phyloP scores from a whole-genome alignment of 2,113 vertebrate genomes.

The Canis aureus region DNA sequence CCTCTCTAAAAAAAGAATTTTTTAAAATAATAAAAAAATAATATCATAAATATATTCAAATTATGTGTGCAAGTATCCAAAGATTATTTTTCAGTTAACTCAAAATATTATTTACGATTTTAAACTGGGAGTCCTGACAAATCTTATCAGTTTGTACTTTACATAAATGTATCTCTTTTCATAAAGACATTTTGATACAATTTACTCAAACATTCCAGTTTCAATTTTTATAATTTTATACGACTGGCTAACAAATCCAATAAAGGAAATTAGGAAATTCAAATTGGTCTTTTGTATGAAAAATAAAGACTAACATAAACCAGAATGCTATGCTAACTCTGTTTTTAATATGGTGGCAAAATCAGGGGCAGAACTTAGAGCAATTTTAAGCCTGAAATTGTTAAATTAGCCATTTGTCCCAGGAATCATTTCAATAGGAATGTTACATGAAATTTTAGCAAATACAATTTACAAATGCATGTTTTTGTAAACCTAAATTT shows the following conservation, averaged over 20 bases:
- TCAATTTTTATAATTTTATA: conserved; percentile 14
- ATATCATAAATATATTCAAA: conserved; percentile 1
- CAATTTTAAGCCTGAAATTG: not conserved
- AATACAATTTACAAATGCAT: not conserved
- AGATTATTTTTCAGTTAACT: conserved; percentile 41
- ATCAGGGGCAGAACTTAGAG: not conserved
- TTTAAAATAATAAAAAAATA: not conserved
- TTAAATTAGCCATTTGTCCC: not conserved
- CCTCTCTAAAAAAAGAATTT: not conserved
- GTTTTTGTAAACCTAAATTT: not conserved
- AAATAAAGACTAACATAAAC: conserved; percentile 31
- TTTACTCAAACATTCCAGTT: not conserved
- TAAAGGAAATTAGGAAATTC: conserved; percentile 24
- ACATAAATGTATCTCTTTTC: conserved; percentile 29
- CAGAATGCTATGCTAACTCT: not conserved
- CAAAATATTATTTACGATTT: conserved; percentile 27
- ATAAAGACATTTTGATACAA: not conserved
- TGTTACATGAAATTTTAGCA: not conserved
- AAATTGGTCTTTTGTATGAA: not conserved
- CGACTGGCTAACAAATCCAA: not conserved
- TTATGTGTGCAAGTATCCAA: not conserved
- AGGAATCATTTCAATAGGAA: not conserved
- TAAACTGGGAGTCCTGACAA: conserved; percentile 8
- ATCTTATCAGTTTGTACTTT: not conserved
- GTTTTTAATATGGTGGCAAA: conserved; percentile 18